A percentile compares a stretch with the other conserved stretches of the same genome.
phyloP scores from a whole-genome alignment of 2,113 vertebrate species.

The Percina caprodes region DNA sequence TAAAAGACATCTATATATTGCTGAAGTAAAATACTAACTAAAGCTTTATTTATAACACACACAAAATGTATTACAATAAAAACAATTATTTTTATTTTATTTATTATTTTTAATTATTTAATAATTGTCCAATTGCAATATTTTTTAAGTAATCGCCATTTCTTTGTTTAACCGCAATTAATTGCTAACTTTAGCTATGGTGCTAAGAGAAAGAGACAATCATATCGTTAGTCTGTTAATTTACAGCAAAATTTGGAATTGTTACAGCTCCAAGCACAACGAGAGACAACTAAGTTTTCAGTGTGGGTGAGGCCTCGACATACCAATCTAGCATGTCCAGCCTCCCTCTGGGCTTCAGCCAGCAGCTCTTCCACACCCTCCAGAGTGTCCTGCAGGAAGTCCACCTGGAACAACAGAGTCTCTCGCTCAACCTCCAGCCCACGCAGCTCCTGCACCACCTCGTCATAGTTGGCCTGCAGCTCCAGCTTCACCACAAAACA shows the following conservation, averaged over 20 bases:
- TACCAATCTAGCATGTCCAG: conserved; percentile 73
- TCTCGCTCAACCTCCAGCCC: conserved; percentile 83
- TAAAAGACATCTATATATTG: not conserved
- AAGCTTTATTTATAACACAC: too few species aligned
- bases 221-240: too few species aligned
- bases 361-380: conserved; percentile 85
- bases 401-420: conserved; percentile 84
- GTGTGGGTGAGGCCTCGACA: not conserved
- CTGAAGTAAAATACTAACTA: not conserved
- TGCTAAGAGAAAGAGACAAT: too few species aligned
- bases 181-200: too few species aligned
- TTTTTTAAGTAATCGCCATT: too few species aligned
- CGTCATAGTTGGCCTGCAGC: conserved; percentile 82
- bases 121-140: too few species aligned
- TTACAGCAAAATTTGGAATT: too few species aligned
- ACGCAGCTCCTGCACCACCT: conserved; percentile 81
- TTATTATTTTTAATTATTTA: too few species aligned
- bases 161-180: too few species aligned
- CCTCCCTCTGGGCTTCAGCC: conserved; percentile 82
- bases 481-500: conserved; percentile 75
- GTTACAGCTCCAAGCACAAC: too few species aligned
- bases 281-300: not conserved
- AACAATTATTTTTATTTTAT: too few species aligned
- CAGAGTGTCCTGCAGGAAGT: conserved; percentile 83
- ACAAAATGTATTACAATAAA: too few species aligned